Evolutionary conservation across 2,888 invertebrate genomes (phyloP).

Genomic region (Eurytoma adleriae): DNA sequence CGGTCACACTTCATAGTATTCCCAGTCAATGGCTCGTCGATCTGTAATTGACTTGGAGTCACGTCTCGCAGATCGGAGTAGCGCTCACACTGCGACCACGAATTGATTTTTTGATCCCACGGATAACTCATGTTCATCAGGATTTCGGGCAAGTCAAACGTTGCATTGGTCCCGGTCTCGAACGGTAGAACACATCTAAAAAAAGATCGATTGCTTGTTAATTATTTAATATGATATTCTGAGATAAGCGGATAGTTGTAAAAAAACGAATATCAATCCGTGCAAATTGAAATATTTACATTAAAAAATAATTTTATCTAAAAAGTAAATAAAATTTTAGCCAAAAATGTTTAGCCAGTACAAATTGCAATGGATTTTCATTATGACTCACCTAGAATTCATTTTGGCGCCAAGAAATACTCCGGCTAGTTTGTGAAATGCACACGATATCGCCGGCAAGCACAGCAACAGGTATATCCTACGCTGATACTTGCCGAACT

Average conservation of each 20-base stretch:
- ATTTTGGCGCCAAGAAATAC: slow-evolving; percentile 84
- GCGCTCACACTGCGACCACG: slow-evolving; percentile 77
- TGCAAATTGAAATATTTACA: too few species aligned
- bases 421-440: slow-evolving; percentile 85
- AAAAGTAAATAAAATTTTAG: too few species aligned
- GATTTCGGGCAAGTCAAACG: slow-evolving; percentile 76
- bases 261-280: too few species aligned
- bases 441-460: slow-evolving; percentile 84
- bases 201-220: slow-evolving; percentile 20
- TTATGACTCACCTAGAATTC: slow-evolving; percentile 78
- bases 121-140: slow-evolving; percentile 78
- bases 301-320: too few species aligned
- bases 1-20: slow-evolving; percentile 75
- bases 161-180: slow-evolving; percentile 77
- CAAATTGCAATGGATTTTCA: background rate
- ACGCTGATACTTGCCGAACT: slow-evolving; percentile 84
- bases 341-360: too few species aligned
- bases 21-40: slow-evolving; percentile 1
- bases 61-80: slow-evolving; percentile 44
- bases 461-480: slow-evolving; percentile 83
- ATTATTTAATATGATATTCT: too few species aligned
- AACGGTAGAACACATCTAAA: slow-evolving; percentile 80
- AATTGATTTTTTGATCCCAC: slow-evolving; percentile 75
- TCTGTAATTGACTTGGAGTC: slow-evolving; percentile 14
- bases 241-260: too few species aligned